Conservation (phyloP, 2,113 vertebrate genomes). For the Oryzias celebensis region DNA sequence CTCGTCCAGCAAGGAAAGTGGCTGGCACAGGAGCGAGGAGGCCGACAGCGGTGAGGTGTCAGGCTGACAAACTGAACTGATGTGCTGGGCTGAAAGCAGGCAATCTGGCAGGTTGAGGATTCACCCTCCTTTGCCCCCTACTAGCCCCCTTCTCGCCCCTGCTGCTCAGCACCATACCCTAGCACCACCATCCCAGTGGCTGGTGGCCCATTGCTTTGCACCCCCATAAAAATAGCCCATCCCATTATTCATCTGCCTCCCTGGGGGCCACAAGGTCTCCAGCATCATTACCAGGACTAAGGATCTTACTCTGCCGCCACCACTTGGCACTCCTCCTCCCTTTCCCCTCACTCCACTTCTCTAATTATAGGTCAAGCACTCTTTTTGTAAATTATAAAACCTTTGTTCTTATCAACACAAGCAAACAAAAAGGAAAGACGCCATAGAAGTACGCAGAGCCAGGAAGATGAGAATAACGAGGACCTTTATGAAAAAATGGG, state of each 20-base stretch:
- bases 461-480: conserved; percentile 63
- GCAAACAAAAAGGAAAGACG: conserved; percentile 43
- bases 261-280: conserved; percentile 93
- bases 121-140: conserved; percentile 70
- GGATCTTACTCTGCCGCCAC: conserved; percentile 88
- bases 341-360: conserved; percentile 84
- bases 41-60: conserved; percentile 63
- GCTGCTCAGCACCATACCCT: conserved; percentile 82
- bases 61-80: conserved; percentile 90
- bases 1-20: conserved; percentile 77
- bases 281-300: conserved; percentile 98
- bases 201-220: conserved; percentile 86
- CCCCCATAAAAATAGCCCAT: conserved; percentile 98
- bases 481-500: conserved; percentile 54
- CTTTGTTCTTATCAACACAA: conserved; percentile 91
- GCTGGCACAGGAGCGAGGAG: conserved; percentile 58
- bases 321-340: conserved; percentile 53
- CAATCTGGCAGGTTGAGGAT: conserved; percentile 83
- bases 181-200: conserved; percentile 67
- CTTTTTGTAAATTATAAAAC: conserved; percentile 98
- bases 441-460: conserved; percentile 9
- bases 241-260: conserved; percentile 98
- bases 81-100: conserved; percentile 79
- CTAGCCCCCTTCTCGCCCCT: conserved; percentile 77
- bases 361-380: conserved; percentile 99